Base-by-base conservation (phyloP, 1,140 invertebrate genomes). In the Drosophila sulfurigaster region DNA sequence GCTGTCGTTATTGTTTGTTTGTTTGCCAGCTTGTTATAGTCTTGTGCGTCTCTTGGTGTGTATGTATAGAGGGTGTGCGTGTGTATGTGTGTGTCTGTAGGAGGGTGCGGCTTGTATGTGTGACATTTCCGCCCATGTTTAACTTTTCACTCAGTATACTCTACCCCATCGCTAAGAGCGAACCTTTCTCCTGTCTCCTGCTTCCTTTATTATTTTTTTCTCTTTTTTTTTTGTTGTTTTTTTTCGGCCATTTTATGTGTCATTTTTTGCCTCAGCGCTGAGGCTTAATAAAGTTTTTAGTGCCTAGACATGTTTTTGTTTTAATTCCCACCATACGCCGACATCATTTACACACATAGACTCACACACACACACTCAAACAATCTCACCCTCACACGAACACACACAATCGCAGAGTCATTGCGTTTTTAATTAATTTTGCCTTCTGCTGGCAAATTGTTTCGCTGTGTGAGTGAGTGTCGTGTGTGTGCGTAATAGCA, bases 81-180 rank as follows among this genome's bases (percentile, higher is more conserved):
- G 49, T 13, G 52, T 38, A 15, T 13, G 52, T 57, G n/a, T 56
- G 52, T 20, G 13, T 58, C 4, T 5, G 43, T 30, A 45, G 30
- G 52, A 63, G 79, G 82, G 83, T 71, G 83, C 64, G 83, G 77
- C 80, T 64, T 80, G 73, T 88, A 75, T 87, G 83, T 87, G 83
- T 81, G 83, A 88, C 83, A 88, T 89, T 89, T 88, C 85, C 83
- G 83, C 68, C 83, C 81, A 79, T 88, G 83, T 88, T 88, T 88
- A 88, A 88, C 82, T 88, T 88, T 88, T 78, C 85, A 89, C 82
- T 88, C 80, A 71, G 74, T 38, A 57, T 51, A 59, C 35, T 54
- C 35, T 68, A 86, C 58, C 71, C 69, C 66, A 66, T 68, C 58
- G 52, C 52, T 66, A 78, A 74, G 46, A 64, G 43, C 20, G n/a